These are phyloP conservation scores for Leuciscus idus DNA, from an alignment of 2,113 vertebrate species.

Conservation along the genomic window DNA sequence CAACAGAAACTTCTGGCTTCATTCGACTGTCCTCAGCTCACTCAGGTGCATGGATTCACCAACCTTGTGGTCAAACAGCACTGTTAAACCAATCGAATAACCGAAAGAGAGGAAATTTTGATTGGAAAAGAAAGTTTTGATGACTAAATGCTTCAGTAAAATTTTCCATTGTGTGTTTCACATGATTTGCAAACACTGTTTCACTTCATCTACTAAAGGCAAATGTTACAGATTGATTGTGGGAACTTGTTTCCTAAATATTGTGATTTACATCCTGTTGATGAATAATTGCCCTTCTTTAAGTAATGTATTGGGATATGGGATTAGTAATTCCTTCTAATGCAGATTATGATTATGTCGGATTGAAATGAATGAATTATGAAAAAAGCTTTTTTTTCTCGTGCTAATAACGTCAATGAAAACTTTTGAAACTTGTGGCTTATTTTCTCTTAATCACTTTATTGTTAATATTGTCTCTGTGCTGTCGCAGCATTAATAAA, in stretches of 20 bases:
- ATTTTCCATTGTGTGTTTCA: neutral
- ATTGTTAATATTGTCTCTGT: neutral
- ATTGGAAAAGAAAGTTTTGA: neutral
- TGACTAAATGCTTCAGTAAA: neutral
- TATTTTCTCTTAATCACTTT: neutral
- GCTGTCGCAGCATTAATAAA: neutral
- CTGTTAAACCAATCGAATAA: neutral
- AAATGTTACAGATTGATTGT: neutral
- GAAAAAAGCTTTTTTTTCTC: neutral
- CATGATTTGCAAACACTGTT: neutral
- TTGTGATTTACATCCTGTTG: neutral
- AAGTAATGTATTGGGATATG: neutral
- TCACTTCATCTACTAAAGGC: neutral
- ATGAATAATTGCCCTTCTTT: neutral
- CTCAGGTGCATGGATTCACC: conserved; percentile 82
- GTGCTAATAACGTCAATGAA: neutral
- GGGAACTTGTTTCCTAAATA: neutral
- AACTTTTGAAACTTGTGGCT: neutral
- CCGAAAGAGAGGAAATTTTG: neutral
- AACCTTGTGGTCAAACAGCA: conserved; percentile 70
- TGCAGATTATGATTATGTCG: neutral
- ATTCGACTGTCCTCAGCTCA: conserved; percentile 82
- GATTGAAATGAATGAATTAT: neutral
- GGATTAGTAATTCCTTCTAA: neutral
- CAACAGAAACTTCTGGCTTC: conserved; percentile 81